Evolutionary conservation across 2,113 vertebrate genomes (phyloP), one percentile per base, ranked within the genome.

Genomic region (Sprattus sprattus): DNA sequence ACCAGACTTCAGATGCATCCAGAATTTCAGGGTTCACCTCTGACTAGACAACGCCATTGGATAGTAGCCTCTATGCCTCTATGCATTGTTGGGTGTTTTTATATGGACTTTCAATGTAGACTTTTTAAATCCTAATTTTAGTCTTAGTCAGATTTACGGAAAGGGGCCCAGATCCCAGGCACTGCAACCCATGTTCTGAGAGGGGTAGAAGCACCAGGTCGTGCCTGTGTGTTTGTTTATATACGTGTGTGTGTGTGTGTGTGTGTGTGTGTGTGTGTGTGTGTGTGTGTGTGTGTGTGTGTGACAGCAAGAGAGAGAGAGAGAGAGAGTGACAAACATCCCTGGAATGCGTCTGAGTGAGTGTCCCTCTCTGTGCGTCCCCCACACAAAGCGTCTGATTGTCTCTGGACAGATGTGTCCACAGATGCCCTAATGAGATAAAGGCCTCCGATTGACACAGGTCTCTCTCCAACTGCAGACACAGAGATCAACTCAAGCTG

Each of bases 361-460:
- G 57, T 64, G 57, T 83, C 32, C 3, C 44, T 85, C 88, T 81
- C 6, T 5, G 4, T 57, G 18, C 39, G 2, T 39, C 64, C 28
- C 45, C 10, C 25, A 86, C 64, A 89, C 60, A 89, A 90, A 89
- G 85, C 60, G 80, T 11, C 28, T 46, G 67, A 89, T 90, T 90
- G 85, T 82, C 13, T 54, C 87, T 8, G 82, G 49, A 84, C 92
- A 93, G 92, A 92, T 92, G 91, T 90, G 57, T 4, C 20, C 57
- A 64, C 57, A 64, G 57, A 93, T 90, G 88, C 91, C 88, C 90
- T 93, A 92, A 93, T 86, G 84, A 88, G 90, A 92, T 93, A 92
- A 91, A 90, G 91, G 88, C 91, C 92, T 93, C 91, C 81, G 83
- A 92, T 91, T 91, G 84, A 88, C 90, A 89, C 88, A 64, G 57